A percentile compares a stretch with the other conserved stretches of the same genome.
These are phyloP conservation scores for Sphinx pinastri DNA, from an alignment of 2,888 invertebrate genomes.

Conservation along the genomic window DNA sequence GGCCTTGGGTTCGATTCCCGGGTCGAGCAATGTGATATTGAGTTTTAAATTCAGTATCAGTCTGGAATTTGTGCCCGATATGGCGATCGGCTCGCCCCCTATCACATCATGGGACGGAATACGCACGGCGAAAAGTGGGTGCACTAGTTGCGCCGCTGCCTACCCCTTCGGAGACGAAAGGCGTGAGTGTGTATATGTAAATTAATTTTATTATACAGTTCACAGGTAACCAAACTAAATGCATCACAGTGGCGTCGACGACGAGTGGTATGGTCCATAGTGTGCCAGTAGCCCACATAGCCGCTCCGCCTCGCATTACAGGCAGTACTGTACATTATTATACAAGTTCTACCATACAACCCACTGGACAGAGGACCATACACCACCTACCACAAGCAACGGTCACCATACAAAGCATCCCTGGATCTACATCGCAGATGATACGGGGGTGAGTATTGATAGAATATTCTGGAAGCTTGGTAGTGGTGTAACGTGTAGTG, in stretches of 20 bases:
- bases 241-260: slow-evolving; percentile 78
- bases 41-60: too few relatives aligned
- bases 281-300: slow-evolving; percentile 74
- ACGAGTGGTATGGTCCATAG: slow-evolving; percentile 77
- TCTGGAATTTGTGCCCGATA: too few relatives aligned
- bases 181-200: too few relatives aligned
- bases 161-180: too few relatives aligned
- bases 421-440: slow-evolving; percentile 69
- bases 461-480: not conserved
- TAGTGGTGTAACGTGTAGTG: not conserved
- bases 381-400: slow-evolving; percentile 72
- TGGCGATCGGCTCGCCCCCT: too few relatives aligned
- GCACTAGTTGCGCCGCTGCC: too few relatives aligned
- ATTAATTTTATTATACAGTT: slow-evolving; percentile 49
- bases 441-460: slow-evolving; percentile 61
- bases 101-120: too few relatives aligned
- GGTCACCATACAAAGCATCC: slow-evolving; percentile 74
- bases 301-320: slow-evolving; percentile 65
- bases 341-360: slow-evolving; percentile 49
- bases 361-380: slow-evolving; percentile 53
- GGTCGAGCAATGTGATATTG: too few relatives aligned
- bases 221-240: slow-evolving; percentile 68
- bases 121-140: too few relatives aligned
- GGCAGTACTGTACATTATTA: slow-evolving; percentile 72
- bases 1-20: too few relatives aligned